Evolutionary conservation across 2,888 invertebrate genomes (phyloP).

Genomic region (Protula sp.): DNA sequence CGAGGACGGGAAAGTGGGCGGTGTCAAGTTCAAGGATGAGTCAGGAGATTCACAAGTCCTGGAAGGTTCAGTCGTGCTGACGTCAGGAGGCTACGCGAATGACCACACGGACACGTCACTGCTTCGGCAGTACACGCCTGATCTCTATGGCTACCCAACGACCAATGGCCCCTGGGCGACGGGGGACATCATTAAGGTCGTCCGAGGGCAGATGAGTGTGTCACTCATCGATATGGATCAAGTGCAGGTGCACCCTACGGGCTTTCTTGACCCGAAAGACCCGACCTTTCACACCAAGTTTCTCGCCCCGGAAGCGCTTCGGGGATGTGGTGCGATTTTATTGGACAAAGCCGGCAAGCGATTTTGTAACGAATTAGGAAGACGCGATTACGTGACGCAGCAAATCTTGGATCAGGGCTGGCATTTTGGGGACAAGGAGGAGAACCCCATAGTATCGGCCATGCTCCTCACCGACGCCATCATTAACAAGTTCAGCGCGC

Average conservation of each 20-base stretch:
- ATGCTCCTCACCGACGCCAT: constrained; percentile 19
- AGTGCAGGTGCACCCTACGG: constrained; percentile 25
- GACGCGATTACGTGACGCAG: constrained; percentile 19
- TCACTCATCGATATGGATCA: constrained; percentile 22
- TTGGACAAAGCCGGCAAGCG: constrained; percentile 17
- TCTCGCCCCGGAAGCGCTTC: constrained; percentile 23
- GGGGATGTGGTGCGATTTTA: constrained; percentile 24
- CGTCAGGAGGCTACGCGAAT: constrained; percentile 25
- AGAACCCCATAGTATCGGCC: constrained; percentile 14
- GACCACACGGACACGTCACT: constrained; percentile 19
- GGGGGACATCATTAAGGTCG: constrained; percentile 22
- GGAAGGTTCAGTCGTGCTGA: constrained; percentile 16
- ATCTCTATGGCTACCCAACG: constrained; percentile 17
- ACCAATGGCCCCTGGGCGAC: constrained; percentile 28
- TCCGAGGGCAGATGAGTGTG: constrained; percentile 1
- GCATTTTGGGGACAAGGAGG: constrained; percentile 3
- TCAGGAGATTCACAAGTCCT: not conserved
- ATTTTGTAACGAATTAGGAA: constrained; percentile 21
- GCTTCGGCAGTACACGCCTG: constrained; percentile 18
- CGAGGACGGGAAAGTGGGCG: not conserved
- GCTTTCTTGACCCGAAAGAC: constrained; percentile 18
- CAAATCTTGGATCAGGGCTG: constrained; percentile 13
- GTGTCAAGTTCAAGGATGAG: not conserved
- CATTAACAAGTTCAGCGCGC: constrained; percentile 17
- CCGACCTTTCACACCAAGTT: constrained; percentile 20